Base-by-base conservation (phyloP, 2,797 vertebrate genomes). In the Molossus alvarezi region DNA sequence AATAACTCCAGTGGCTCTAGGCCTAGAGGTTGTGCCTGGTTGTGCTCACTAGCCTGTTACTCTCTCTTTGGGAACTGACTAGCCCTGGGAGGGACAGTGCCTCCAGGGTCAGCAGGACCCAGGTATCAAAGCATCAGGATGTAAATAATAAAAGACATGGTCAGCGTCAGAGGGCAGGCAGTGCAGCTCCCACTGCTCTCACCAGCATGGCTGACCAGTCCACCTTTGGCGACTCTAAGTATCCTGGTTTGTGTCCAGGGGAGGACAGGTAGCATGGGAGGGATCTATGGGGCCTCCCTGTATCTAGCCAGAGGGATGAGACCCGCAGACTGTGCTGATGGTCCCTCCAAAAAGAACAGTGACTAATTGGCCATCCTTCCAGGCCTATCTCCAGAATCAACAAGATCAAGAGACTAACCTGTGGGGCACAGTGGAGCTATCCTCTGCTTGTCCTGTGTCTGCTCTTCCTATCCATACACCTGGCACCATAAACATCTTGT, bases 201-300 rank as follows among this genome's bases (percentile, higher is more conserved):
- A 0, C 33, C 60, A 12, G 6, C 21, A 17, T 0, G 0, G 71
- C 7, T 3, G 0, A 11, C 45, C 0, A 0, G 9, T 48, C 25
- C 3, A 0, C 9, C 75, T 5, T 14, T 0, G 3, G 87, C 77
- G 64, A 55, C 27, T 0, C 8, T 0, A 12, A 27, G 67, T 55
- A 48, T 60, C 27, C 60, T 11, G 12, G 75, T n/a, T 23, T 23
- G 57, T 10, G 15, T 76, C 2, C 10, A 76, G 15, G 23, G 17
- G 27, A 23, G 0, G 1, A 25, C 51, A 45, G 64, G 41, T 1
- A 4, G 23, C 53, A 41, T 1, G 5, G 53, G 6, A 76, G 64
- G 21, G 37, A 58, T 3, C 8, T 64, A 18, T 5, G 17, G 27
- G 65, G 57, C 21, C 27, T 51, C 37, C 27, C 13, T 45, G 17